These are phyloP conservation scores for Bombycilla garrulus DNA, from an alignment of 2,113 vertebrate genomes.

Conservation along the genomic window DNA sequence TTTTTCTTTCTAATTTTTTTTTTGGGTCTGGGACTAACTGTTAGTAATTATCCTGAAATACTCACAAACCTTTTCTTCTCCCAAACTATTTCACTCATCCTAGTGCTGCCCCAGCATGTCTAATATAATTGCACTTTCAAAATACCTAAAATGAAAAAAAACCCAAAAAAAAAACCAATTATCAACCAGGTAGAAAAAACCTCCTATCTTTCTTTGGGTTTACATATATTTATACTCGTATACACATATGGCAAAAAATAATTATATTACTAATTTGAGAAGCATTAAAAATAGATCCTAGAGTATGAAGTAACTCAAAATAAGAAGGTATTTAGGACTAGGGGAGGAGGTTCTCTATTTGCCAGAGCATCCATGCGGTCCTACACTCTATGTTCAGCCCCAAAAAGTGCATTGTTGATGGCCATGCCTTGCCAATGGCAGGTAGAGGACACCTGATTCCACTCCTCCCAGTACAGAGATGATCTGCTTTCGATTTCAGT, in stretches of 20 bases:
- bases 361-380: not conserved
- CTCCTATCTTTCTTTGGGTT: not conserved
- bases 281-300: not conserved
- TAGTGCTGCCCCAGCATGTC: not conserved
- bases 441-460: not conserved
- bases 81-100: not conserved
- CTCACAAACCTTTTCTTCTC: conserved; percentile 17
- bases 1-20: not conserved
- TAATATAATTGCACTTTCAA: not conserved
- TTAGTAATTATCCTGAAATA: conserved; percentile 47
- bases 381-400: not conserved
- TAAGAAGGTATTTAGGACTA: not conserved
- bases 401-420: not conserved
- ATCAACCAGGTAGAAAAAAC: not conserved
- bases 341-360: not conserved
- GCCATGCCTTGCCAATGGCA: not conserved
- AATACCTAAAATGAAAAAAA: not conserved
- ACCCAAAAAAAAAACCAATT: not conserved
- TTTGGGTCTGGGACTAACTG: conserved; percentile 4
- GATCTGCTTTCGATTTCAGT: not conserved
- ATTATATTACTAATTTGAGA: not conserved
- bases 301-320: not conserved
- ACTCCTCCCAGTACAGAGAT: not conserved
- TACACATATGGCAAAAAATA: not conserved
- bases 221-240: accelerated